Base-by-base conservation (phyloP, 2,888 invertebrate genomes). In the Thalpophila matura region DNA sequence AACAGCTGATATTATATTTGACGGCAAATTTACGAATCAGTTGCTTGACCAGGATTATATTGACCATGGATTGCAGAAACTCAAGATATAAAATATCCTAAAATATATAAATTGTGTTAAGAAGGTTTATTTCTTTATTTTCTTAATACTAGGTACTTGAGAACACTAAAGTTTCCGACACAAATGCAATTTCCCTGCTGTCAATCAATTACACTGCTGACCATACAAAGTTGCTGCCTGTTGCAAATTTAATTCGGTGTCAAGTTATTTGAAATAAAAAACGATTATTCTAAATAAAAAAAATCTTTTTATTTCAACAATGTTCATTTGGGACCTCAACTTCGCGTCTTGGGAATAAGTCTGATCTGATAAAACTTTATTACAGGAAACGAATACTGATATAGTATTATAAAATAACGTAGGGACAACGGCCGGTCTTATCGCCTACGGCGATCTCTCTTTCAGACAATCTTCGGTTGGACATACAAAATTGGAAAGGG, bases 121-220 rank as follows among this genome's bases (percentile, higher is more conserved):
- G n/a, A n/a, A n/a, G n/a, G n/a, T n/a, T n/a, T n/a, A n/a, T n/a
- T n/a, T n/a, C 22, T 27, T 4, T 20, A 35, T 26, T 22, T 12
- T 18, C 24, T 47, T 62, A 54, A 20, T 26, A 35, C 14, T n/a
- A 24, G 22, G 12, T 45, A 27, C 10, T 14, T 26, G 31, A 60
- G 45, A 68, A 57, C 37, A 73, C 24, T 51, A 54, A 53, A 20
- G 16, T 38, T 47, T 29, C 16, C 37, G 63, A 57, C 50, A 46
- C 49, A 63, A 65, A 75, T 75, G 75, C 82, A 84, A 86, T 87
- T 86, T 86, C 83, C 83, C 49, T 51, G 20, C 79, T 78, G 86
- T 74, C 82, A 74, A 80, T 83, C 74, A 51, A 57, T 54, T 59
- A 53, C 47, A 62, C 42, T 54, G 29, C 42, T 12, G 22, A 35